These are phyloP conservation scores for Ophiodon elongatus DNA, from an alignment of 2,113 vertebrate genomes.

Conservation along the genomic window DNA sequence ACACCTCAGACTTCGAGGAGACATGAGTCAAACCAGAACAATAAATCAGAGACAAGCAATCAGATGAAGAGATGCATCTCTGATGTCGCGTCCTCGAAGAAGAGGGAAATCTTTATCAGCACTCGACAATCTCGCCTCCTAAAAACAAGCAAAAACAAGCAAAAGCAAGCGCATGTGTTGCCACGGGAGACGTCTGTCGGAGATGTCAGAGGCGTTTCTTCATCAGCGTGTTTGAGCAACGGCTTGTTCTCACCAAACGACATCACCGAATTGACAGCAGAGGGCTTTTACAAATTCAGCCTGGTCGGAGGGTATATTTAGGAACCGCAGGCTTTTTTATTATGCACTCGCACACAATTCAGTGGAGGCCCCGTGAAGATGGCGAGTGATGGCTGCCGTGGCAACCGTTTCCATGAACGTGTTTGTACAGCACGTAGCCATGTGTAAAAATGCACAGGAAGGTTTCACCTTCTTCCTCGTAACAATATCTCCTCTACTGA, in stretches of 20 bases:
- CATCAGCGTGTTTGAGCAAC: background rate
- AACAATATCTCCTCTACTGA: background rate
- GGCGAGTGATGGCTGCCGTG: constrained; percentile 14
- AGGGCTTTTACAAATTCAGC: constrained; percentile 14
- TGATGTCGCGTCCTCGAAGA: background rate
- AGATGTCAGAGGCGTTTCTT: background rate
- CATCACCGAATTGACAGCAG: background rate
- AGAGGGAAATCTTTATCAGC: constrained; percentile 1
- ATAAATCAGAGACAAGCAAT: background rate
- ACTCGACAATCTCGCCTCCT: too few relatives aligned
- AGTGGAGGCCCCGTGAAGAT: constrained; percentile 12
- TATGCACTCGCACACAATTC: constrained; percentile 1
- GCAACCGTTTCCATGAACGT: constrained; percentile 15
- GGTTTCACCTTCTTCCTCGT: background rate
- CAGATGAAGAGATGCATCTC: background rate
- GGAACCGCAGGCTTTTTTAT: constrained; percentile 17
- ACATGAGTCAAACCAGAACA: background rate
- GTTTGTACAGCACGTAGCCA: background rate
- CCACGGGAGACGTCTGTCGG: background rate
- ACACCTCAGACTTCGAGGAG: background rate
- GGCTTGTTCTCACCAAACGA: background rate
- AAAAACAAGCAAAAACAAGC: too few relatives aligned
- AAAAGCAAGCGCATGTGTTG: background rate
- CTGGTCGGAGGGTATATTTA: constrained; percentile 31
- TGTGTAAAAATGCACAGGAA: background rate